phyloP scores from a whole-genome alignment of 2,797 vertebrate species.

The Pipistrellus pipistrellus region DNA sequence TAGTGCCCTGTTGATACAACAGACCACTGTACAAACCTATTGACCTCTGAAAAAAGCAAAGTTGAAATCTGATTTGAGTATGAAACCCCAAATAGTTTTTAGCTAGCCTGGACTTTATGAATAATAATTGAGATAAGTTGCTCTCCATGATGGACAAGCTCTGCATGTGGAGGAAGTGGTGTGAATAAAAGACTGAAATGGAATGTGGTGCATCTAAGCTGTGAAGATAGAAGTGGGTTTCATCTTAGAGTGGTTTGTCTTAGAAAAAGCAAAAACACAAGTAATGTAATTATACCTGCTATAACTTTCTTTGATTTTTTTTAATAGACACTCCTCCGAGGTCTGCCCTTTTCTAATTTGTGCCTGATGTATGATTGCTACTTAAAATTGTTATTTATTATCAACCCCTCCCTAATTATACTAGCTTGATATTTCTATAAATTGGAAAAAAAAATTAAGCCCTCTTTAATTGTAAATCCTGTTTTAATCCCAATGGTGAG shows the following conservation, averaged over 20 bases:
- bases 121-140: slow-evolving; percentile 16
- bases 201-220: neutral
- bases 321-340: neutral
- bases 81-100: slow-evolving; percentile 73
- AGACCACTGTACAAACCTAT: slow-evolving; percentile 71
- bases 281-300: neutral
- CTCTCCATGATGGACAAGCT: neutral
- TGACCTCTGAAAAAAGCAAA: slow-evolving; percentile 78
- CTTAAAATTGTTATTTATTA: slow-evolving; percentile 11
- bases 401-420: slow-evolving; percentile 38
- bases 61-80: slow-evolving; percentile 71
- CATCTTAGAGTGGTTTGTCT: neutral
- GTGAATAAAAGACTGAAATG: neutral
- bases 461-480: neutral
- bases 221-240: neutral
- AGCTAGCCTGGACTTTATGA: slow-evolving; percentile 48
- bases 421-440: slow-evolving; percentile 53
- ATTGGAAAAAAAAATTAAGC: neutral
- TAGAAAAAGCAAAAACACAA: neutral
- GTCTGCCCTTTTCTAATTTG: neutral
- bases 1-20: slow-evolving; percentile 78
- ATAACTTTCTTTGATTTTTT: slow-evolving; percentile 24
- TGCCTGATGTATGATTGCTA: neutral
- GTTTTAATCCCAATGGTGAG: slow-evolving; percentile 9
- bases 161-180: neutral